These are phyloP conservation scores for Hermetia illucens DNA, from an alignment of 1,140 invertebrate species.

Conservation along the genomic window DNA sequence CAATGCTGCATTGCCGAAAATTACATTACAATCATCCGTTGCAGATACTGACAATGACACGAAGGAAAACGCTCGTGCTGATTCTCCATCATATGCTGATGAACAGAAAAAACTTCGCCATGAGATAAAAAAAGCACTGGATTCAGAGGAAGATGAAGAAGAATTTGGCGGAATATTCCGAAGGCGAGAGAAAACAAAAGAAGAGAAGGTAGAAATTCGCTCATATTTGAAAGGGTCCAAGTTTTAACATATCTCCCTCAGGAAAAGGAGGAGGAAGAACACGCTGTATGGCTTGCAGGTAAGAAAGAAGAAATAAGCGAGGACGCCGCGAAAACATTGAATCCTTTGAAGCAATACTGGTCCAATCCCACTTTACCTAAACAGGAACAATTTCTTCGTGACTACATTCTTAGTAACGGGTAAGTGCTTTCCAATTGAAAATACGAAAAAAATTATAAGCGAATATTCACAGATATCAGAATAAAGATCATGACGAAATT, in stretches of 20 bases:
- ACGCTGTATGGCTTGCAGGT: constrained; percentile 71
- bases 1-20: no score
- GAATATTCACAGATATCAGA: constrained; percentile 24
- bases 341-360: constrained; percentile 71
- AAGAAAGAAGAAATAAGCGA: constrained; percentile 49
- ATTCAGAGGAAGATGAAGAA: constrained; percentile 38
- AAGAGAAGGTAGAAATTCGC: constrained; percentile 34
- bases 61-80: constrained; percentile 9
- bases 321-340: constrained; percentile 37
- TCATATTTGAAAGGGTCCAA: constrained; percentile 6
- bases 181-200: constrained; percentile 42
- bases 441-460: constrained; percentile 3
- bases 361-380: constrained; percentile 62
- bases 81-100: constrained; percentile 45
- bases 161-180: constrained; percentile 41
- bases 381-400: constrained; percentile 77
- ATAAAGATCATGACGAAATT: constrained; percentile 41
- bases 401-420: constrained; percentile 83
- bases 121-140: constrained; percentile 41
- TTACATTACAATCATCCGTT: constrained; percentile 9
- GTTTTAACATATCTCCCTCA: constrained; percentile 10
- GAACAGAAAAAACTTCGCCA: constrained; percentile 55
- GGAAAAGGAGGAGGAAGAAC: constrained; percentile 45
- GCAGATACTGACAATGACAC: constrained; percentile 7
- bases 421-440: no score